These are phyloP conservation scores for Bucco capensis DNA, from an alignment of 2,113 vertebrate species.

Conservation along the genomic window DNA sequence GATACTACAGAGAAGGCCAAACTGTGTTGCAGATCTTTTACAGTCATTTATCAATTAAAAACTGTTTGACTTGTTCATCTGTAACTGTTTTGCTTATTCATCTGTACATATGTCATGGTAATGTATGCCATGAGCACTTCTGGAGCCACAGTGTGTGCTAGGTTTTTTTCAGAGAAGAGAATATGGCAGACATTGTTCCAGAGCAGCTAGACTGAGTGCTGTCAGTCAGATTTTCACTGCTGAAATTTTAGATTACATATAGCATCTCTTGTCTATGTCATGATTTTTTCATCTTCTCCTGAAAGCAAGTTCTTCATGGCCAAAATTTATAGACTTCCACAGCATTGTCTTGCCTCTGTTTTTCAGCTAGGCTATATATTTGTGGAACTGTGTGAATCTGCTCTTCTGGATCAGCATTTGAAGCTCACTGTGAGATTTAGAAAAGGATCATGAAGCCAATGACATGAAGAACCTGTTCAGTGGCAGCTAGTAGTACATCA, in stretches of 20 bases:
- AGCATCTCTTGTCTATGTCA: not conserved
- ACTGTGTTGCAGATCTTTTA: not conserved
- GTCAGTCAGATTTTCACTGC: fast-evolving
- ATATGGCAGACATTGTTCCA: not conserved
- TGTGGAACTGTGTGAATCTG: not conserved
- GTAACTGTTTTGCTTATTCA: not conserved
- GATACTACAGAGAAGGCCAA: not conserved
- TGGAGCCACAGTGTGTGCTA: too few relatives aligned
- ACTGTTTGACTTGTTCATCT: too few relatives aligned
- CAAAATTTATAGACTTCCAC: not conserved
- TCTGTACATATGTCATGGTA: not conserved
- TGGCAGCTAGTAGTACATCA: not conserved
- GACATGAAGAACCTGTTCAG: slow-evolving; percentile 1
- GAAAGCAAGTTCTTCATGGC: not conserved
- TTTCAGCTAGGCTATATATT: not conserved
- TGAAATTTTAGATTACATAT: not conserved
- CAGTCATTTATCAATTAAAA: not conserved
- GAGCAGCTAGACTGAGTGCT: not conserved
- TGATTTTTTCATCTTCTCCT: not conserved
- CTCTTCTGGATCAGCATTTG: slow-evolving; percentile 28
- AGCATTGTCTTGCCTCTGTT: not conserved
- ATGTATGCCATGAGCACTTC: too few relatives aligned
- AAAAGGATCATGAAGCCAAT: not conserved
- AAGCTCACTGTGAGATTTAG: not conserved
- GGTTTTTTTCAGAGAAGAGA: not conserved